Percentiles rank a stretch among this genome's conserved stretches.
phyloP scores from a whole-genome alignment of 2,113 vertebrate genomes.

The Anthoscopus minutus region DNA sequence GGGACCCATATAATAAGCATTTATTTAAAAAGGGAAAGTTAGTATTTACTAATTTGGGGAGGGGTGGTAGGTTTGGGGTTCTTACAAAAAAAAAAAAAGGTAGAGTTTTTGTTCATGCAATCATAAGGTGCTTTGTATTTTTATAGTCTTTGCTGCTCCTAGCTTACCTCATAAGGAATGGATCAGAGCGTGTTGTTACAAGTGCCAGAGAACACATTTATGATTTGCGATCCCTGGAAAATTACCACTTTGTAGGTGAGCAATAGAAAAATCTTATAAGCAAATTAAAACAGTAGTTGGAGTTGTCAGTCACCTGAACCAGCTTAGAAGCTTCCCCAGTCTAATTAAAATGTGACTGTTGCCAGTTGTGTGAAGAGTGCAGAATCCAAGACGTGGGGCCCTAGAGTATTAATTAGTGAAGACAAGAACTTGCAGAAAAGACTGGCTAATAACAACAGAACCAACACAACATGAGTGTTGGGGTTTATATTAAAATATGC shows the following conservation, averaged over 20 bases:
- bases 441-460: slow-evolving; percentile 87
- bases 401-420: slow-evolving; percentile 90
- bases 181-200: slow-evolving; percentile 97
- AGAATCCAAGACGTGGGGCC: slow-evolving; percentile 82
- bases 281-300: slow-evolving; percentile 84
- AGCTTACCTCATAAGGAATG: slow-evolving; percentile 96
- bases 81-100: neutral
- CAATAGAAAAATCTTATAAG: slow-evolving; percentile 80
- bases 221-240: slow-evolving; percentile 97
- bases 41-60: slow-evolving; percentile 38
- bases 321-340: slow-evolving; percentile 78
- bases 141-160: slow-evolving; percentile 91
- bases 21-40: neutral
- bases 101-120: slow-evolving; percentile 67
- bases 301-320: slow-evolving; percentile 81
- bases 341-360: slow-evolving; percentile 86
- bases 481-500: slow-evolving; percentile 85
- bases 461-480: slow-evolving; percentile 84
- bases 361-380: slow-evolving; percentile 83
- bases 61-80: neutral
- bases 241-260: slow-evolving; percentile 98
- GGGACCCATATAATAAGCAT: neutral
- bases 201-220: slow-evolving; percentile 98
- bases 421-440: slow-evolving; percentile 85
- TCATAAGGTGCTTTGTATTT: slow-evolving; percentile 75